Base-by-base conservation (phyloP, 1,140 invertebrate species). In the Drosophila pachea region DNA sequence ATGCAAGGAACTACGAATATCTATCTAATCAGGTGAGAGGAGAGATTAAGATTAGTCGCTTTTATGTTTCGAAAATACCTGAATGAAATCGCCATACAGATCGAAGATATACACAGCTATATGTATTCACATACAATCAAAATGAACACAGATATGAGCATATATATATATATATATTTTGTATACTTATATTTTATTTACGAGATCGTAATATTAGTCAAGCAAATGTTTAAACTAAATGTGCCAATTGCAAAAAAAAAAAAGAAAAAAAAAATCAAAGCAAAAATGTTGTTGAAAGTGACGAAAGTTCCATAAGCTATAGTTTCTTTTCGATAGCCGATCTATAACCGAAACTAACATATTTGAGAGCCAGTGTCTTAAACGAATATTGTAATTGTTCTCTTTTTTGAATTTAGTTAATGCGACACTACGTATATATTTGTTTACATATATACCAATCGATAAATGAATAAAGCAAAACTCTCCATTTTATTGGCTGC, bases 291-390 rank as follows among this genome's bases (percentile, higher is more conserved):
- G n/a, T n/a, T n/a, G n/a, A n/a, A n/a, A n/a, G n/a, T n/a, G n/a
- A n/a, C n/a, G n/a, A 60, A 73, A 76, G 79, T 84, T 84, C 79
- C 79, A 84, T 69, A 83, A 58, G 63, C 69, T 62, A 72, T 55
- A 81, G 54, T 63, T 82, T 45, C 78, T 78, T 22, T 83, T 83
- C 68, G 59, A 72, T 62, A 66, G 76, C 79, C 76, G 79, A 76
- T 73, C 79, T 84, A 78, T 82, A 9, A n/a, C 38, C 49, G 68
- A 74, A 52, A 72, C 55, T 56, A 31, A 71, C 64, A 81, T 68
- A 77, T 67, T 61, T 58, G 58, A 78, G 69, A 70, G 73, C 79
- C 79, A 83, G 79, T 83, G 79, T 83, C 79, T 83, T 83, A 84
- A 63, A 73, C 68, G 62, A 79, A 74, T 79, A 86, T 84, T 84